Conservation (phyloP, 2,888 invertebrate species). For the Rosalia funebris region DNA sequence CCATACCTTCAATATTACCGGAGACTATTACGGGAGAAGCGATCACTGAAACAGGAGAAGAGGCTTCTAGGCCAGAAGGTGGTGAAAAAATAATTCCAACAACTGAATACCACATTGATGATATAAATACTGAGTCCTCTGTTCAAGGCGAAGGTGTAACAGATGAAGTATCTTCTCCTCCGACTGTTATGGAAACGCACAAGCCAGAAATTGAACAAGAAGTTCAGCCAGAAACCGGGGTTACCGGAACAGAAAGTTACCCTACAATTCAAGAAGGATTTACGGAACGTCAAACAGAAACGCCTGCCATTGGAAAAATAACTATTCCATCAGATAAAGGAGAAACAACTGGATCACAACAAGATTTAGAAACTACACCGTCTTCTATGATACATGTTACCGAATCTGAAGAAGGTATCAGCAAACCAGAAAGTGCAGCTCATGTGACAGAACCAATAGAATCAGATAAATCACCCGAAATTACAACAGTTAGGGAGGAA, state of each 20-base stretch:
- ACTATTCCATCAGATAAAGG: no score
- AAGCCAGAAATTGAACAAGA: slow-evolving; percentile 31
- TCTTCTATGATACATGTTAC: background rate
- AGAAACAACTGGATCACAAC: slow-evolving; percentile 25
- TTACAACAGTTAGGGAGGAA: background rate
- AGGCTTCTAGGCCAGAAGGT: slow-evolving; percentile 10
- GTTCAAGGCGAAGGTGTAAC: slow-evolving; percentile 14
- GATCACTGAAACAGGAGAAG: slow-evolving; percentile 31
- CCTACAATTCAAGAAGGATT: background rate
- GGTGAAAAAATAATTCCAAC: background rate
- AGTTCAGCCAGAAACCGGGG: slow-evolving; percentile 12
- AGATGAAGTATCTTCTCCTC: slow-evolving; percentile 19
- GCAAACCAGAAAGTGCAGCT: slow-evolving; percentile 40
- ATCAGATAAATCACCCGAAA: background rate
- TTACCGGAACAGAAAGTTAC: background rate
- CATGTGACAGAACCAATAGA: slow-evolving; percentile 29
- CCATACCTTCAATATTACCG: slow-evolving; percentile 18
- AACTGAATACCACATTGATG: background rate
- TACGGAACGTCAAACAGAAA: slow-evolving; percentile 1
- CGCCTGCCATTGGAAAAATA: no score
- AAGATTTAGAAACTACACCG: background rate
- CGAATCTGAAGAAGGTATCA: slow-evolving; percentile 33
- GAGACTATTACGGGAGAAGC: slow-evolving; percentile 25
- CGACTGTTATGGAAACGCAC: slow-evolving; percentile 1
- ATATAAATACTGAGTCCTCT: slow-evolving; percentile 6